Evolutionary conservation across 1,140 invertebrate genomes (phyloP).

Genomic region (Camponotus floridanus): DNA sequence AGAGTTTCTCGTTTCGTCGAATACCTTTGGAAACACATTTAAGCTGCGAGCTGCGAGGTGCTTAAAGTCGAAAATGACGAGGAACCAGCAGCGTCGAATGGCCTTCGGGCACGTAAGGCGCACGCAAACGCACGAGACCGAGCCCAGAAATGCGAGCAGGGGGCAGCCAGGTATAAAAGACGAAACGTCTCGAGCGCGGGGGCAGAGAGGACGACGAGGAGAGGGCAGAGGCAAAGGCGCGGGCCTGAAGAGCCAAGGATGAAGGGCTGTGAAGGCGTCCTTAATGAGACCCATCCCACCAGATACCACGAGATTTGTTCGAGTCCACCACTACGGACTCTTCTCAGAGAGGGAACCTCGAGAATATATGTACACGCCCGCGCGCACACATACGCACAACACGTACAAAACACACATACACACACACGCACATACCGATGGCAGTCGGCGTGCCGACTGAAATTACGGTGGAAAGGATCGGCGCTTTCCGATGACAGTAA

Average conservation of each 20-base stretch:
- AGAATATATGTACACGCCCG: background rate
- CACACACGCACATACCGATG: slow-evolving; percentile 25
- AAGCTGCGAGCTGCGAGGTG: slow-evolving; percentile 60
- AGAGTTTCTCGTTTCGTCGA: slow-evolving; percentile 46
- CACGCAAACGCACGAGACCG: slow-evolving; percentile 62
- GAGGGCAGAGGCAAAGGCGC: slow-evolving; percentile 13
- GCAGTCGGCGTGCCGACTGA: slow-evolving; percentile 62
- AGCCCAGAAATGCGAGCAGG: slow-evolving; percentile 69
- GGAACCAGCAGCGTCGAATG: slow-evolving; percentile 67
- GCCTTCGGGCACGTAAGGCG: slow-evolving; percentile 70
- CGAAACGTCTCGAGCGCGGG: slow-evolving; percentile 64
- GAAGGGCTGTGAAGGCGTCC: slow-evolving; percentile 79
- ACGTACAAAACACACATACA: background rate
- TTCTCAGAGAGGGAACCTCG: slow-evolving; percentile 13
- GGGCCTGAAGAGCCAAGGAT: slow-evolving; percentile 75
- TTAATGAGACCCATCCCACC: slow-evolving; percentile 81
- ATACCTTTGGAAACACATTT: slow-evolving; percentile 52
- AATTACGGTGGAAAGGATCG: slow-evolving; percentile 75
- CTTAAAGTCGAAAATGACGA: slow-evolving; percentile 78
- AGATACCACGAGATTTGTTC: slow-evolving; percentile 73
- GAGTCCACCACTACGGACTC: slow-evolving; percentile 64
- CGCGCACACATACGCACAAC: background rate
- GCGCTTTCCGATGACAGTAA: slow-evolving; percentile 75
- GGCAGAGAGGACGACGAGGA: slow-evolving; percentile 25
- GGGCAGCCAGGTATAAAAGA: slow-evolving; percentile 76